Base-by-base conservation (phyloP, 1,140 invertebrate genomes). In the Uloborus diversus region DNA sequence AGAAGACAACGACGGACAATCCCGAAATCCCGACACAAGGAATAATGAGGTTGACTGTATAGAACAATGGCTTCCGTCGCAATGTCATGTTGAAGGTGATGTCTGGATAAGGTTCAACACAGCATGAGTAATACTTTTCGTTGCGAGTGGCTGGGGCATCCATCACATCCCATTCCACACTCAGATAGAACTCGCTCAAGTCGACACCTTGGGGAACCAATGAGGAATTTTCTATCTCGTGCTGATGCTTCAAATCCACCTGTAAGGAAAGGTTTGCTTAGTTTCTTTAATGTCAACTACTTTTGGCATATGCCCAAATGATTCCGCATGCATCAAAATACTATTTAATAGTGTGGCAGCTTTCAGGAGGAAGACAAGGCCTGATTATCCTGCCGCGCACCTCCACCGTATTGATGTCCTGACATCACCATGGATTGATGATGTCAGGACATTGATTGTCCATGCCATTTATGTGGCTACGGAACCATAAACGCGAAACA, bases 1-100 rank as follows among this genome's bases (percentile, higher is more conserved):
- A 99, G 89, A 99, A 99, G 71, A 99, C 98, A 25, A 99, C 89
- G 17, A 99, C 95, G 59, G 97, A 98, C 25, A 99, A 91, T 88
- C 98, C 99, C 33, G 96, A 97, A 84, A 96, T 96, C 62, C 95
- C 96, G 49, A 98, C 95, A 86, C 95, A 97, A 28, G 96, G 96
- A 84, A 97, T 96, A 84, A 97, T 97, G 71, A 97, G 90, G 87
- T 97, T 98, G 83, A 97, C 94, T 20, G 96, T 96, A 89, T 98
- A 98, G 88, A 98, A 98, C 27, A 98, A 91, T 25, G 96, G 98
- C 87, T 98, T 98, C 83, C 97, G 90, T 79, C 97, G 90, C 62
- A 99, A 89, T 32, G 96, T 97, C 83, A 99, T 93, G 87, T 98
- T 96, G 89, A 99, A 99, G 82, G 96, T 96, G 84, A 99, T 98